A percentile compares a stretch with the other conserved stretches of the same genome.
Evolutionary conservation across 2,888 invertebrate species (phyloP).

Genomic region (Acleris cristana): DNA sequence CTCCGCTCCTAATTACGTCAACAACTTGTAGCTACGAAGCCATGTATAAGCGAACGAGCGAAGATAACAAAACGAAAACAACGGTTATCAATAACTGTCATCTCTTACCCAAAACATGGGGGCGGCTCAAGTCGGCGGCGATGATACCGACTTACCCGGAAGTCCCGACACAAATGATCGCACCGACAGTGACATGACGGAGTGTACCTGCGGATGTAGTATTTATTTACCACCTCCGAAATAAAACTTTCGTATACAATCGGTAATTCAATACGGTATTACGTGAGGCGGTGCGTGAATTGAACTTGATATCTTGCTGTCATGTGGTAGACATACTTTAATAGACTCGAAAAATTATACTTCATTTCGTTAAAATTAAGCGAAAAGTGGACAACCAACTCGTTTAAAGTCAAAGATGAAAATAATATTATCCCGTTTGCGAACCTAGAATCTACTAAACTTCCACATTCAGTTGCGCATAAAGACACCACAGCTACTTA

Average conservation of each 20-base stretch:
- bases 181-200: constrained; percentile 18
- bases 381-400: not conserved
- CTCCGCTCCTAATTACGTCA: constrained; percentile 28
- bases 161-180: constrained; percentile 18
- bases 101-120: constrained; percentile 36
- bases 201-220: constrained; percentile 7
- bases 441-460: not conserved
- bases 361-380: not conserved
- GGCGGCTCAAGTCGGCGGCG: constrained; percentile 11
- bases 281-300: constrained; percentile 40
- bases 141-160: constrained; percentile 15
- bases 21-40: constrained; percentile 28
- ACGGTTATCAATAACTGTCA: constrained; percentile 20
- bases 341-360: not conserved
- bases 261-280: constrained; percentile 34
- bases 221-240: constrained; percentile 41
- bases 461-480: too few species aligned
- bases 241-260: constrained; percentile 35
- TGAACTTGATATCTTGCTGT: constrained; percentile 41
- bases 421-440: not conserved
- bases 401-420: not conserved
- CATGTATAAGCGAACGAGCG: constrained; percentile 28
- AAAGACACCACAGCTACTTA: too few species aligned
- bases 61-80: constrained; percentile 36
- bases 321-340: not conserved